These are phyloP conservation scores for Pseudomugil tenellus DNA, from an alignment of 2,797 vertebrate species.

Conservation along the genomic window DNA sequence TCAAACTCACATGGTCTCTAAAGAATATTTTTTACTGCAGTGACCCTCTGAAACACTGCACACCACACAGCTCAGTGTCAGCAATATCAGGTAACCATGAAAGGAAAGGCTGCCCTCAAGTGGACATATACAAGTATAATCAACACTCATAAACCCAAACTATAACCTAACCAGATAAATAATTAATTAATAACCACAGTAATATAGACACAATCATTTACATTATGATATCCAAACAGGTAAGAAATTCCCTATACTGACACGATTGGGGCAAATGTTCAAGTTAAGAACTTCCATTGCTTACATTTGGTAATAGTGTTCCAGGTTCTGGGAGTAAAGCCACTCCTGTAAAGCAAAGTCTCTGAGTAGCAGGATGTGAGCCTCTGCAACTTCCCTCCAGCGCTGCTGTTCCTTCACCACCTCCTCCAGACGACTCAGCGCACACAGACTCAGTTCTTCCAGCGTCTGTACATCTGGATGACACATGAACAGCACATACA, in stretches of 20 bases:
- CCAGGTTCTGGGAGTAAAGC: conserved; percentile 85
- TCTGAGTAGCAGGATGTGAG: conserved; percentile 82
- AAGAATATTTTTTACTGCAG: conserved; percentile 72
- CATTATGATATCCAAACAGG: conserved; percentile 18
- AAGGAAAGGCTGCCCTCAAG: conserved; percentile 69
- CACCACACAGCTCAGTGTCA: conserved; percentile 64
- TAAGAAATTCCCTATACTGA: conserved; percentile 8
- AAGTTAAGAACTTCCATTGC: conserved; percentile 44
- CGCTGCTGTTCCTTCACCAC: conserved; percentile 80
- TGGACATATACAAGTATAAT: conserved; percentile 54
- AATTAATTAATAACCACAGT: background rate
- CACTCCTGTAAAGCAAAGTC: conserved; percentile 89
- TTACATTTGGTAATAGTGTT: conserved; percentile 86
- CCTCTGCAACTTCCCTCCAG: conserved; percentile 83
- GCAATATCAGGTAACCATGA: conserved; percentile 45
- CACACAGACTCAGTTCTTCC: conserved; percentile 86
- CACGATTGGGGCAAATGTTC: conserved; percentile 17
- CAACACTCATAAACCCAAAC: background rate
- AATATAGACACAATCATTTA: background rate
- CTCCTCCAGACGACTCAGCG: conserved; percentile 83
- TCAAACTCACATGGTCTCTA: conserved; percentile 41
- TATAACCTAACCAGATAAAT: background rate
- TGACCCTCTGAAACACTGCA: conserved; percentile 76
- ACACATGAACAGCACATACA: conserved; percentile 41
- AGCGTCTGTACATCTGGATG: conserved; percentile 85